These are phyloP conservation scores for Oncorhynchus nerka DNA, from an alignment of 2,113 vertebrate species.

Conservation along the genomic window DNA sequence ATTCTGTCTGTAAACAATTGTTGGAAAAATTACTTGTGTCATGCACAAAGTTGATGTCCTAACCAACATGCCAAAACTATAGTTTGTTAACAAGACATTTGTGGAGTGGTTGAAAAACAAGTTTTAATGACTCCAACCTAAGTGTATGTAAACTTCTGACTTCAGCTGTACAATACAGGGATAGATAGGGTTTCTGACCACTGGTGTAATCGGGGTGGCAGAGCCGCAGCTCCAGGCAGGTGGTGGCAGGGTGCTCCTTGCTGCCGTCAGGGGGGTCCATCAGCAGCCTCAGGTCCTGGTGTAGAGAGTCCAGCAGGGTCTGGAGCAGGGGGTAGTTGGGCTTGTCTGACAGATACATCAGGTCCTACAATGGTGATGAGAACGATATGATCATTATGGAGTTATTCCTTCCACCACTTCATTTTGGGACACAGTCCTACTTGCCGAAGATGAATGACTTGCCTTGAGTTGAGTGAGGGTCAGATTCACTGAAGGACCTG, in stretches of 20 bases:
- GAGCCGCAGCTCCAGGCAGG: constrained; percentile 86
- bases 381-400: background rate
- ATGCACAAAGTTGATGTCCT: too few relatives aligned
- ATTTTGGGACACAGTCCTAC: background rate
- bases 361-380: constrained; percentile 53
- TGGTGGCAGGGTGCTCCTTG: constrained; percentile 78
- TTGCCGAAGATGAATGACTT: constrained; percentile 6
- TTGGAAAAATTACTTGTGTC: too few relatives aligned
- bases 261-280: constrained; percentile 81
- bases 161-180: too few relatives aligned
- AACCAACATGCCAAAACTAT: too few relatives aligned
- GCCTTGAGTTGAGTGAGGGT: constrained; percentile 77
- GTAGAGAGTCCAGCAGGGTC: constrained; percentile 75
- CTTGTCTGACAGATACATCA: constrained; percentile 76
- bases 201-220: constrained; percentile 77
- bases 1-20: too few relatives aligned
- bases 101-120: too few relatives aligned
- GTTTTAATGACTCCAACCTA: too few relatives aligned
- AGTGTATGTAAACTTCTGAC: too few relatives aligned
- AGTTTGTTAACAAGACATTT: too few relatives aligned
- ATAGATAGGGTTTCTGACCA: constrained; percentile 58
- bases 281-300: constrained; percentile 74
- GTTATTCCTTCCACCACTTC: background rate
- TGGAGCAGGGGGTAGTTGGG: constrained; percentile 72
- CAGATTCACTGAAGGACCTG: constrained; percentile 63